Evolutionary conservation across 2,888 invertebrate genomes (phyloP).

Genomic region (Archips xylosteana): DNA sequence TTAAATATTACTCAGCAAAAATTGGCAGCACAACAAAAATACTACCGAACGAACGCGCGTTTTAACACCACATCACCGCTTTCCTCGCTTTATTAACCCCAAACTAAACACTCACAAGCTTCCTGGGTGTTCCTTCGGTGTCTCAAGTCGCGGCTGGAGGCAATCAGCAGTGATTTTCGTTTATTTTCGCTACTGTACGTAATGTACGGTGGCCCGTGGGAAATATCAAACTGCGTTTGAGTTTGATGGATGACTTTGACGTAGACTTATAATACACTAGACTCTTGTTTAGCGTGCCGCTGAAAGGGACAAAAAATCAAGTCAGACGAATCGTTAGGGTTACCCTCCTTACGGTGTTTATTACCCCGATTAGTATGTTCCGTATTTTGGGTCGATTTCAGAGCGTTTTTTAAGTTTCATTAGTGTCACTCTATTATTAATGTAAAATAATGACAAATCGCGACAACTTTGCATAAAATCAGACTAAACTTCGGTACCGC

Average conservation of each 20-base stretch:
- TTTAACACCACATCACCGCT: background rate
- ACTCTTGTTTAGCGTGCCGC: constrained; percentile 47
- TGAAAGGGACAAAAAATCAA: too few relatives aligned
- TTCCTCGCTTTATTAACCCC: background rate
- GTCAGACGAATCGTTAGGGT: too few relatives aligned
- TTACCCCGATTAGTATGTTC: too few relatives aligned
- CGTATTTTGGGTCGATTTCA: too few relatives aligned
- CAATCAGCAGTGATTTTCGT: constrained; percentile 43
- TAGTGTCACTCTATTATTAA: too few relatives aligned
- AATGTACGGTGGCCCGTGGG: constrained; percentile 42
- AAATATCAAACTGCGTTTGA: constrained; percentile 46
- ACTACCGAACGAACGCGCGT: constrained; percentile 45
- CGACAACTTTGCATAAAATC: too few relatives aligned
- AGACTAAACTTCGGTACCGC: too few relatives aligned
- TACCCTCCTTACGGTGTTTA: too few relatives aligned
- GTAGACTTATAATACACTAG: too few relatives aligned
- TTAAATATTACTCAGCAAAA: constrained; percentile 64
- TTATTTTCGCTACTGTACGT: constrained; percentile 49
- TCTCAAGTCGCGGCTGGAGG: constrained; percentile 33
- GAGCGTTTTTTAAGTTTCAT: too few relatives aligned
- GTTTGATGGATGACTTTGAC: constrained; percentile 41
- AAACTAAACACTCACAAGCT: constrained; percentile 38
- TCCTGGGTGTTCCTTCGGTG: constrained; percentile 32
- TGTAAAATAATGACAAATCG: too few relatives aligned
- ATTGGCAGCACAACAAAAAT: constrained; percentile 60